These are phyloP conservation scores for Penaeus chinensis DNA, from an alignment of 1,140 invertebrate species.

Conservation along the genomic window DNA sequence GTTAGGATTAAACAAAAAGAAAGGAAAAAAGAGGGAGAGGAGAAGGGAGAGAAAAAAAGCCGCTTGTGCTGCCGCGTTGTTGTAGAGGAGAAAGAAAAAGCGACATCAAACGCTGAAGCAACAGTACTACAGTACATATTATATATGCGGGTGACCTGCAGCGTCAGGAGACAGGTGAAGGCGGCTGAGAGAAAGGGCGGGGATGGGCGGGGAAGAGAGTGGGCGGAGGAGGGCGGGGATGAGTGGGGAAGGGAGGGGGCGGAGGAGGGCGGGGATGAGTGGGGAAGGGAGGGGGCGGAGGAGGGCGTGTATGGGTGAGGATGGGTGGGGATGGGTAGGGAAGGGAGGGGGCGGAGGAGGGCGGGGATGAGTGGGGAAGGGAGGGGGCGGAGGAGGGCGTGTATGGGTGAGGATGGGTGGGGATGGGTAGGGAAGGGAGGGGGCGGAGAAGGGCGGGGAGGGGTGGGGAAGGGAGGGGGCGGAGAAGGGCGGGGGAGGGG, in stretches of 20 bases:
- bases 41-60: no score
- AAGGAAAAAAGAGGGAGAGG: no score
- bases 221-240: neutral
- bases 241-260: neutral
- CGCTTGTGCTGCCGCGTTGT: no score
- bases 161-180: neutral
- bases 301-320: neutral
- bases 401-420: neutral
- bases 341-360: no score
- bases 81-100: no score
- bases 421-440: neutral
- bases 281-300: neutral
- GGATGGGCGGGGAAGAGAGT: neutral
- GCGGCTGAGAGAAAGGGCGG: neutral
- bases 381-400: neutral
- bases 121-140: no score
- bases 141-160: neutral
- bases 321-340: neutral
- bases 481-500: neutral
- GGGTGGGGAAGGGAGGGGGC: neutral
- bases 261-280: slow-evolving; percentile 2
- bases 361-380: neutral
- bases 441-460: neutral
- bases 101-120: no score
- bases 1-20: no score